Conservation (phyloP, 2,113 vertebrate genomes). For the Zingel zingel region DNA sequence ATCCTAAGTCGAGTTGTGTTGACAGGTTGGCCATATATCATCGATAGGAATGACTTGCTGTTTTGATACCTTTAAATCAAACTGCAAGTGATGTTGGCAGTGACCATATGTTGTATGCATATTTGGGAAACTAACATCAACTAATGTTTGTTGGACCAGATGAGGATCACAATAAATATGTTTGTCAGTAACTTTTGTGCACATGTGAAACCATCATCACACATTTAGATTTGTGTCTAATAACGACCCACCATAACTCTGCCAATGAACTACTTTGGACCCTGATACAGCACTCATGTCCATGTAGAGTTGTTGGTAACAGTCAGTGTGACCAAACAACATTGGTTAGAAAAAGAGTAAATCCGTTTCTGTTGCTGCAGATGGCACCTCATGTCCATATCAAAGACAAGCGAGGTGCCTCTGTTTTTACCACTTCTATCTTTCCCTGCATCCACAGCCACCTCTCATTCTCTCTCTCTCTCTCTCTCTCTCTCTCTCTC, state of each 20-base stretch:
- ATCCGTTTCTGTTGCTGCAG: not conserved
- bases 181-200: not conserved
- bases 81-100: conserved; percentile 5
- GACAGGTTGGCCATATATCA: conserved; percentile 37
- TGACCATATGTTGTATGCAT: conserved; percentile 7
- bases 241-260: accelerated
- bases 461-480: not conserved
- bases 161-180: not conserved
- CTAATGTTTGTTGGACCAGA: conserved; percentile 3
- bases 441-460: not conserved
- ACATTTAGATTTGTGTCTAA: not conserved
- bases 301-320: not conserved
- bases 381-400: conserved; percentile 44
- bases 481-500: too few species aligned
- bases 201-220: not conserved
- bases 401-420: conserved; percentile 22
- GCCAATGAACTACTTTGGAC: not conserved
- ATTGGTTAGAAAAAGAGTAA: not conserved
- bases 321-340: not conserved
- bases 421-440: not conserved
- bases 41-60: conserved; percentile 22
- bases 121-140: not conserved
- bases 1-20: conserved; percentile 29
- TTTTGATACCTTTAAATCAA: conserved; percentile 44
- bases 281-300: not conserved